Evolutionary conservation across 2,888 invertebrate species (phyloP).

Genomic region (Drosophila eohydei): DNA sequence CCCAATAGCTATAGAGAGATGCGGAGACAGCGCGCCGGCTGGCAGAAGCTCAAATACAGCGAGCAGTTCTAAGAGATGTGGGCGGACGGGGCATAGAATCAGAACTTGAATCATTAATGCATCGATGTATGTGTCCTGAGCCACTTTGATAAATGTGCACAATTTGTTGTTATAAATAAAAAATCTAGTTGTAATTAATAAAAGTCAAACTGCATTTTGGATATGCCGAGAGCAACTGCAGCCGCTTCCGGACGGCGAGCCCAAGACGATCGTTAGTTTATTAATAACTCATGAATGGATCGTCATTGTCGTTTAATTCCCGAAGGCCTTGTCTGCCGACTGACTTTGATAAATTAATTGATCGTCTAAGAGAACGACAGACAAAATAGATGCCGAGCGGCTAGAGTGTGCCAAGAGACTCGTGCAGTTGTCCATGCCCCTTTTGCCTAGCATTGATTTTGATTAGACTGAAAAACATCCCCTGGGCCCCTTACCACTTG

Average conservation of each 20-base stretch:
- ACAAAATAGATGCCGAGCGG: background rate
- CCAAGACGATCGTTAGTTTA: slow-evolving; percentile 66
- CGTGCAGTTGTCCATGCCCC: slow-evolving; percentile 19
- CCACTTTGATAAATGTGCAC: slow-evolving; percentile 73
- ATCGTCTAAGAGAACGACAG: slow-evolving; percentile 39
- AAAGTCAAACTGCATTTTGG: slow-evolving; percentile 59
- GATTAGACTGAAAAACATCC: slow-evolving; percentile 37
- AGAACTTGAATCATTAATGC: slow-evolving; percentile 46
- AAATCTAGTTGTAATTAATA: slow-evolving; percentile 75
- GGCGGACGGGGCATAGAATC: slow-evolving; percentile 23
- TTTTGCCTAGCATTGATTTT: slow-evolving; percentile 27
- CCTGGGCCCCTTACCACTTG: slow-evolving; percentile 18
- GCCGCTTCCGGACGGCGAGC: slow-evolving; percentile 64
- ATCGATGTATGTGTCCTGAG: slow-evolving; percentile 53
- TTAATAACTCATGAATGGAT: slow-evolving; percentile 70
- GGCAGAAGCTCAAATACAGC: slow-evolving; percentile 83
- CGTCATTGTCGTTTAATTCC: slow-evolving; percentile 73
- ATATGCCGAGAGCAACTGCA: slow-evolving; percentile 68
- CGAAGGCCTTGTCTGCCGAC: slow-evolving; percentile 66
- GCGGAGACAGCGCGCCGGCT: slow-evolving; percentile 78
- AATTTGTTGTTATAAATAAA: slow-evolving; percentile 78
- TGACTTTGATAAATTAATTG: slow-evolving; percentile 78
- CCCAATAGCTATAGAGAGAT: slow-evolving; percentile 84
- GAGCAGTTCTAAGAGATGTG: slow-evolving; percentile 56
- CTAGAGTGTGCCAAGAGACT: slow-evolving; percentile 55